phyloP scores from a whole-genome alignment of 2,888 invertebrate genomes.

The Torymus aiolomorphi region DNA sequence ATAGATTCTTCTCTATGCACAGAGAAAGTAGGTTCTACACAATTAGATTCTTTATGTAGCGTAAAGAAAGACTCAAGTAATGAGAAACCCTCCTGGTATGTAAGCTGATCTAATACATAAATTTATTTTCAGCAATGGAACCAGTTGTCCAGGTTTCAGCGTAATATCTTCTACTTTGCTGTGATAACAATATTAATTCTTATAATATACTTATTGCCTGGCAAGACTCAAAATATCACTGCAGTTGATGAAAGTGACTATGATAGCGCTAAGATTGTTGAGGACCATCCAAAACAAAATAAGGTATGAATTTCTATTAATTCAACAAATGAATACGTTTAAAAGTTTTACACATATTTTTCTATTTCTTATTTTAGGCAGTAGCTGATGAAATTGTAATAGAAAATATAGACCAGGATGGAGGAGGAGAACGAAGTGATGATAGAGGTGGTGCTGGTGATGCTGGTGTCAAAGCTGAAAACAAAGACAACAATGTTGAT shows the following conservation, averaged over 20 bases:
- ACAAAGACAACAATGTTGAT: constrained; percentile 67
- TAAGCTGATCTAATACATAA: neutral
- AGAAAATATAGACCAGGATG: constrained; percentile 70
- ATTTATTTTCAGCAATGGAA: constrained; percentile 86
- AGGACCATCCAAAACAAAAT: constrained; percentile 65
- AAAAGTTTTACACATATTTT: neutral
- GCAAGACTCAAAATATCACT: constrained; percentile 70
- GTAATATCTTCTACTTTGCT: constrained; percentile 84
- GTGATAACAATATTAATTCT: constrained; percentile 79
- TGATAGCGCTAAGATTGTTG: constrained; percentile 63
- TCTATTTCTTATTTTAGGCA: constrained; percentile 57
- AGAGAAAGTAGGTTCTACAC: neutral
- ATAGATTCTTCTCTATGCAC: neutral
- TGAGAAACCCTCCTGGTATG: neutral
- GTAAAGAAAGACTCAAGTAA: neutral
- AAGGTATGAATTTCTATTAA: constrained; percentile 60
- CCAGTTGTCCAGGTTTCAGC: constrained; percentile 88
- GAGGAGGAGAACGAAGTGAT: constrained; percentile 62
- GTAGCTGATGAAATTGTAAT: constrained; percentile 68
- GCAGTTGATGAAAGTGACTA: constrained; percentile 71
- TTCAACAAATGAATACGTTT: neutral
- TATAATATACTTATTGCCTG: constrained; percentile 80
- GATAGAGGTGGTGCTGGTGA: constrained; percentile 62
- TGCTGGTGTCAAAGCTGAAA: neutral
- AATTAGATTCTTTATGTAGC: neutral